These are phyloP conservation scores for Laothoe populi DNA, from an alignment of 2,888 invertebrate genomes.

Conservation along the genomic window DNA sequence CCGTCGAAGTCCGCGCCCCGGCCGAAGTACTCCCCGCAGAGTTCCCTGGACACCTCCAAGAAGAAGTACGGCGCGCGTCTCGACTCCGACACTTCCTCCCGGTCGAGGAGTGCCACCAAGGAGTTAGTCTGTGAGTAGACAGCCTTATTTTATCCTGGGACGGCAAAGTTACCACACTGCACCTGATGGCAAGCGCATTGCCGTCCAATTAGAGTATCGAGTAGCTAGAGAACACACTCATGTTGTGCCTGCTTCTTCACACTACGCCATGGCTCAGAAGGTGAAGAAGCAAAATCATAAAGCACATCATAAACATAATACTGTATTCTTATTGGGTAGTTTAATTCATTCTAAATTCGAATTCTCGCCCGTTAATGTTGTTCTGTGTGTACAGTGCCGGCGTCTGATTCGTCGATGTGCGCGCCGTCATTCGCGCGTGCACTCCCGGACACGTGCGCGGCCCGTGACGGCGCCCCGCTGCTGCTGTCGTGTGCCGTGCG, in stretches of 20 bases:
- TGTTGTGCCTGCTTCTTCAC: too few species aligned
- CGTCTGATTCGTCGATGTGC: slow-evolving; percentile 94
- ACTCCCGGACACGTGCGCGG: slow-evolving; percentile 88
- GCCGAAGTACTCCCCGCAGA: slow-evolving; percentile 77
- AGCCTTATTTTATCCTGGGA: not conserved
- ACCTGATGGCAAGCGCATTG: too few species aligned
- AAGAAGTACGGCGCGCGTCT: slow-evolving; percentile 83
- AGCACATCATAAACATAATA: too few species aligned
- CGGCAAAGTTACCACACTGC: too few species aligned
- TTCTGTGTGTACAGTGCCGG: slow-evolving; percentile 86
- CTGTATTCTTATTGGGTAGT: too few species aligned
- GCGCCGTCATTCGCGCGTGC: slow-evolving; percentile 93
- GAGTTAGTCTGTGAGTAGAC: slow-evolving; percentile 90
- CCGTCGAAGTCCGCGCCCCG: slow-evolving; percentile 69
- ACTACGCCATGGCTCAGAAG: too few species aligned
- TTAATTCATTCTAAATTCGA: too few species aligned
- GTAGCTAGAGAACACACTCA: too few species aligned
- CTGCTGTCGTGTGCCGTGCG: slow-evolving; percentile 92
- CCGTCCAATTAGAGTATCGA: too few species aligned
- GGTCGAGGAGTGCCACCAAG: slow-evolving; percentile 95
- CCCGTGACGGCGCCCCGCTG: slow-evolving; percentile 94
- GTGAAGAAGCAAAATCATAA: too few species aligned
- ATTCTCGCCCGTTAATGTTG: not conserved
- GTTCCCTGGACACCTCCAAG: slow-evolving; percentile 71
- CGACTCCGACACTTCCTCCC: slow-evolving; percentile 92